Evolutionary conservation across 1,140 invertebrate species (phyloP), one percentile per base, ranked within the genome.

Genomic region (Archegozetes longisetosus): DNA sequence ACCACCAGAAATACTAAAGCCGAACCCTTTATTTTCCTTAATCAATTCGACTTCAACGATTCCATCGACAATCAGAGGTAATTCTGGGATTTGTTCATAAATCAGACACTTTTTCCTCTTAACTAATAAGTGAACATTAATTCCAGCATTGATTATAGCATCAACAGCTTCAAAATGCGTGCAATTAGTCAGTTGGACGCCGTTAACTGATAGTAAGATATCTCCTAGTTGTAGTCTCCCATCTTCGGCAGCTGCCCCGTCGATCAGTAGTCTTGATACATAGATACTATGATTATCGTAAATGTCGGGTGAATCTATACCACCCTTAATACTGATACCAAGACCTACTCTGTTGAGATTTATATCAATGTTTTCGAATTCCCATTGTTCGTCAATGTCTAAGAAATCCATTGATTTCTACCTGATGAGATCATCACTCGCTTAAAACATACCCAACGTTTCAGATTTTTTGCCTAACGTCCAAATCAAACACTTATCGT

Each of bases 281-380:
- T 93, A 98, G 68, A 99, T 96, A 68, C 87, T 75, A 13, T 76
- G 74, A 55, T 78, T 77, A 13, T 75, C 78, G 63, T 78, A 81
- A 73, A 94, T 91, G 74, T 95, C 89, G 29, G 90, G 90, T 76
- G 94, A 96, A 72, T 95, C 91, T 0, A 85, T 88, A 58, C 93
- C 93, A 24, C 94, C 94, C 58, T 92, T 91, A 73, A 98, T 98
- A 70, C 88, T 94, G 77, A 98, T 98, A 4, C 94, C 94, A 26
- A 98, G 49, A 9, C 65, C 65, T 54, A 48, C 55, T 29, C 55
- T 55, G 14, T 58, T 61, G 57, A 66, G 62, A 53, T 89, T 86
- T 70, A 94, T 73, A 62, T 80, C 77, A 64, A 93, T 88, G 66
- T 89, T 86, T 71, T 90, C 82, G 73, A 85, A 84, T 65, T 85